Percentiles rank a stretch among this genome's conserved stretches.
Conservation (phyloP, 2,888 invertebrate genomes). For the Timema cristinae region DNA sequence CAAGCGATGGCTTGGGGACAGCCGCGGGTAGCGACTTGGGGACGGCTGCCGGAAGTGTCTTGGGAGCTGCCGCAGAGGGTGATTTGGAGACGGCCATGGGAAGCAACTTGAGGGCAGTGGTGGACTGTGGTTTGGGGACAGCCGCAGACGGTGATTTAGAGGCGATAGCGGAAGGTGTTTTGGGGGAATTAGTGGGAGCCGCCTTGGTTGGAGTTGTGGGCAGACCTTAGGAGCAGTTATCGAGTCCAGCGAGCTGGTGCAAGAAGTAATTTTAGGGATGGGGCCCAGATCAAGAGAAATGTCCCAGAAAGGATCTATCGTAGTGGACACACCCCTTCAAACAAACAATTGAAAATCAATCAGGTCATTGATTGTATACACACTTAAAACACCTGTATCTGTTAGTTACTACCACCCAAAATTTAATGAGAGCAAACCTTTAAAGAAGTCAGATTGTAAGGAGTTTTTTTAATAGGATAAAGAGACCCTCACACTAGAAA, state of each 20-base stretch:
- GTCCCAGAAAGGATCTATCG: conserved; percentile 97
- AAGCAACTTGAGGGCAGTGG: conserved; percentile 11
- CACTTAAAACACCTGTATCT: too few species aligned
- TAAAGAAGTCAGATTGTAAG: too few species aligned
- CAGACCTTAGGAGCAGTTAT: background rate
- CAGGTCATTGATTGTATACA: too few species aligned
- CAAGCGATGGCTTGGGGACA: conserved; percentile 9
- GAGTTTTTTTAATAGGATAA: too few species aligned
- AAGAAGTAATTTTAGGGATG: conserved; percentile 26
- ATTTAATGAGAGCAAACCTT: too few species aligned
- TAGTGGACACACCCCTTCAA: conserved; percentile 83
- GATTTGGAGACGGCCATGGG: background rate
- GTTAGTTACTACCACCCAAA: too few species aligned
- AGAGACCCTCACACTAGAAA: too few species aligned
- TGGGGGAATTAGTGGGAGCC: too few species aligned
- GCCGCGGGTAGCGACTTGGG: conserved; percentile 17
- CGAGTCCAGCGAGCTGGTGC: background rate
- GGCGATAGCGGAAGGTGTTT: background rate
- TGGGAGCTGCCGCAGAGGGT: background rate
- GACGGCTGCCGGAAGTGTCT: background rate
- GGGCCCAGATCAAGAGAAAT: conserved; percentile 87
- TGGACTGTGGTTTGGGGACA: conserved; percentile 17
- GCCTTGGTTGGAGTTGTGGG: too few species aligned
- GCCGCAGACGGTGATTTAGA: background rate
- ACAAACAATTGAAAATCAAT: too few species aligned